These are phyloP conservation scores for Caenorhabditis brenneri DNA, from an alignment of 1,140 invertebrate genomes.

Conservation along the genomic window DNA sequence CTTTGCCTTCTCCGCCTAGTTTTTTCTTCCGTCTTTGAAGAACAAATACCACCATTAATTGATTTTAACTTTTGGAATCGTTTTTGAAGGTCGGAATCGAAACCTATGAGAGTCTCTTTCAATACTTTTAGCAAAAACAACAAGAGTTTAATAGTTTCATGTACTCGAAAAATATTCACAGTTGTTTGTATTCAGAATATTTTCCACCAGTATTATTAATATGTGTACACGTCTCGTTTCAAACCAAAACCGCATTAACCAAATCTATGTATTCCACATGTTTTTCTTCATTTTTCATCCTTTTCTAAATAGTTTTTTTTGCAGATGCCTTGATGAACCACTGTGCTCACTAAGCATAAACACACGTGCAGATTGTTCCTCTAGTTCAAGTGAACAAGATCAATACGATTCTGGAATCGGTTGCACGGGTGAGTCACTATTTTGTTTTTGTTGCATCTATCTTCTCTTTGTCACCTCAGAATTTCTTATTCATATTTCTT, in stretches of 20 bases:
- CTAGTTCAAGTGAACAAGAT: conserved; percentile 27
- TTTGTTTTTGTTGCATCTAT: neutral
- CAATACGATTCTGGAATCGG: conserved; percentile 34
- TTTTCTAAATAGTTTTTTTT: too few relatives aligned
- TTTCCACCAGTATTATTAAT: neutral
- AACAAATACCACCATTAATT: neutral
- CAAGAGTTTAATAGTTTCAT: too few relatives aligned
- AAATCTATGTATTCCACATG: neutral
- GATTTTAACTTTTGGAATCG: too few relatives aligned
- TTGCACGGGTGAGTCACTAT: conserved; percentile 12
- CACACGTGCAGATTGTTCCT: conserved; percentile 18
- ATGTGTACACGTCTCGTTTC: neutral
- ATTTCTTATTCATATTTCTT: neutral
- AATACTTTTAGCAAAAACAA: too few relatives aligned
- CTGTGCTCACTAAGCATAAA: conserved; percentile 8
- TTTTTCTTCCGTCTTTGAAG: neutral
- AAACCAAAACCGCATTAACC: neutral
- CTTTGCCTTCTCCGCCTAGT: neutral
- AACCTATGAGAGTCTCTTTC: too few relatives aligned
- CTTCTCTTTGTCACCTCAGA: neutral
- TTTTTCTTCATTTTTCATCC: neutral
- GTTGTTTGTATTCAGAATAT: too few relatives aligned
- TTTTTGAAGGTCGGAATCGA: too few relatives aligned
- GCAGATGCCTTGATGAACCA: conserved; percentile 32
- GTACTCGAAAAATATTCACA: too few relatives aligned